Percentiles rank a stretch among this genome's conserved stretches.
phyloP scores from a whole-genome alignment of 1,140 invertebrate species.

The Pinna nobilis region DNA sequence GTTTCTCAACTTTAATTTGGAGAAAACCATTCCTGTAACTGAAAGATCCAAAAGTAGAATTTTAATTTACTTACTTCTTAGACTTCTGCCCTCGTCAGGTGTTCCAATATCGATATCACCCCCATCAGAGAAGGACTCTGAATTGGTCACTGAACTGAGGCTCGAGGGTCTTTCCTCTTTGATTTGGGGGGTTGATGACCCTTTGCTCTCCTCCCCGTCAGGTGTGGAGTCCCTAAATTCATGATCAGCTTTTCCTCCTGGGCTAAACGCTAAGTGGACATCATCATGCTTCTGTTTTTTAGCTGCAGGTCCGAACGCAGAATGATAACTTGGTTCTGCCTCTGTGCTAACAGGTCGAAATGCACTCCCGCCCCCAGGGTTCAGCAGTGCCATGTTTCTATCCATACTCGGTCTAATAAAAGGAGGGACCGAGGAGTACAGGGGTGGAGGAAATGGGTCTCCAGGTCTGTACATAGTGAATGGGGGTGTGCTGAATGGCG shows the following conservation, averaged over 20 bases:
- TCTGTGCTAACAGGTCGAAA: slow-evolving; percentile 65
- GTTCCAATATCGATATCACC: slow-evolving; percentile 66
- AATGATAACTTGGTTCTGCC: slow-evolving; percentile 63
- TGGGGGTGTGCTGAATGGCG: slow-evolving; percentile 58
- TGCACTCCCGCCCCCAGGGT: slow-evolving; percentile 60
- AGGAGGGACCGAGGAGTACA: slow-evolving; percentile 66
- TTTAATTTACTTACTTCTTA: slow-evolving; percentile 72
- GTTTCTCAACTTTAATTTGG: too few species aligned
- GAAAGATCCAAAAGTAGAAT: too few species aligned
- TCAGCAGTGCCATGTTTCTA: slow-evolving; percentile 57
- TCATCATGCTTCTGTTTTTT: slow-evolving; percentile 67
- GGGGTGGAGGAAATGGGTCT: slow-evolving; percentile 64
- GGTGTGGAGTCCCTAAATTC: slow-evolving; percentile 12
- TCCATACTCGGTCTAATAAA: slow-evolving; percentile 61
- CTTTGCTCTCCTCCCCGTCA: slow-evolving; percentile 17
- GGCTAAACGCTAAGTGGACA: slow-evolving; percentile 1
- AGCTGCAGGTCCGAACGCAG: slow-evolving; percentile 67
- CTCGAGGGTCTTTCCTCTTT: slow-evolving; percentile 69
- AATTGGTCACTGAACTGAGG: slow-evolving; percentile 65
- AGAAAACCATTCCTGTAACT: too few species aligned
- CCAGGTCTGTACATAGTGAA: slow-evolving; percentile 68
- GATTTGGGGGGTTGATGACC: slow-evolving; percentile 24
- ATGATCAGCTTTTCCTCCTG: slow-evolving; percentile 14
- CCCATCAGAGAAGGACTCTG: slow-evolving; percentile 66
- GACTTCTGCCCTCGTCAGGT: slow-evolving; percentile 66